Percentiles rank a stretch among this genome's conserved stretches.
Conservation (phyloP, 2,888 invertebrate genomes). For the Epinotia ramella region DNA sequence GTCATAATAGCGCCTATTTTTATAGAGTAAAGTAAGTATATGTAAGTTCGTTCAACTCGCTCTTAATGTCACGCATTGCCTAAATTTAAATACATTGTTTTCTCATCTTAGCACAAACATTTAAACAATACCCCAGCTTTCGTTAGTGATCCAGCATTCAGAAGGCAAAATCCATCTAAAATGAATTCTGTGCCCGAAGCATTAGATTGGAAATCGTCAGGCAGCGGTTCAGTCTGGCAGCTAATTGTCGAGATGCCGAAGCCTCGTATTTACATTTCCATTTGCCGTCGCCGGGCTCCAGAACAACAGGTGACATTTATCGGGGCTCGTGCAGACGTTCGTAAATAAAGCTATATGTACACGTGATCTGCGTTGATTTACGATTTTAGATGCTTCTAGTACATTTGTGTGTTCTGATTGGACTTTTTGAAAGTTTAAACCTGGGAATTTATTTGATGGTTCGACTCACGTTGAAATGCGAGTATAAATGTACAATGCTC, state of each 20-base stretch:
- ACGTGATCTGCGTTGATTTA: not conserved
- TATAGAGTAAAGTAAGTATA: too few species aligned
- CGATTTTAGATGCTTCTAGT: not conserved
- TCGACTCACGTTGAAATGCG: too few species aligned
- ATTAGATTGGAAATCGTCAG: not conserved
- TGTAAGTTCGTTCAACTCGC: too few species aligned
- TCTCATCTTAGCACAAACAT: not conserved
- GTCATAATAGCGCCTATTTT: too few species aligned
- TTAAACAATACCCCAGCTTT: conserved; percentile 2
- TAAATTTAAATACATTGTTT: not conserved
- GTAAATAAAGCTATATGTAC: not conserved
- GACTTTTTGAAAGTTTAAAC: not conserved
- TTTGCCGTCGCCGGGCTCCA: not conserved
- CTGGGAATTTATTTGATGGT: not conserved
- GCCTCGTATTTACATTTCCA: conserved; percentile 22
- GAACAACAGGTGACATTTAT: conserved; percentile 23
- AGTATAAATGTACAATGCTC: too few species aligned
- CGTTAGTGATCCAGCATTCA: not conserved
- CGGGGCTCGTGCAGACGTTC: not conserved
- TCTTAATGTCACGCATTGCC: not conserved
- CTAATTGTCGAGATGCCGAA: conserved; percentile 16
- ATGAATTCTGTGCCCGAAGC: not conserved
- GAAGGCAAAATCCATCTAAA: not conserved
- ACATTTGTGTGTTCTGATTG: not conserved
- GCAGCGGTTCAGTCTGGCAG: not conserved